Conservation (phyloP, 2,888 invertebrate species). For the Magallana nippona region DNA sequence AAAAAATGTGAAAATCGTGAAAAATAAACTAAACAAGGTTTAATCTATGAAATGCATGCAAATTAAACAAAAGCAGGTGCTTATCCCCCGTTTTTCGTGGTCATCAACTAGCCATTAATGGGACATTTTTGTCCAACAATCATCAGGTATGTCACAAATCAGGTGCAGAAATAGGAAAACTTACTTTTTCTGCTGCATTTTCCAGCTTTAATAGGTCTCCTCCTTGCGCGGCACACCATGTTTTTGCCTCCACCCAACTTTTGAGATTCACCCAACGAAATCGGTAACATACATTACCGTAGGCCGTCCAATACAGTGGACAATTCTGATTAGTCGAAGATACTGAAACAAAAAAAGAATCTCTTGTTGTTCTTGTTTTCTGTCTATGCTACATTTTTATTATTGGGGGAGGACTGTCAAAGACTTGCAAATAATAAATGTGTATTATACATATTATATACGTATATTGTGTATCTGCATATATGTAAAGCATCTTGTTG, state of each 20-base stretch:
- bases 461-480: no score
- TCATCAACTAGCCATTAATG: no score
- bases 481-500: no score
- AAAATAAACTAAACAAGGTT: background rate
- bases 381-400: no score
- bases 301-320: conserved; percentile 56
- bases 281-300: conserved; percentile 57
- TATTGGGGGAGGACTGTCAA: no score
- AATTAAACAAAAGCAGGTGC: no score
- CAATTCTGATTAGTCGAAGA: conserved; percentile 55
- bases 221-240: conserved; percentile 52
- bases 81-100: no score
- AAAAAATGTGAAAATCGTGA: background rate
- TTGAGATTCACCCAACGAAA: conserved; percentile 53
- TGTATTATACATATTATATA: no score
- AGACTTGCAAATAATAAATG: no score
- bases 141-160: no score
- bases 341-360: conserved; percentile 3
- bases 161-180: background rate
- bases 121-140: no score
- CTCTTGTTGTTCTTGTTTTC: background rate
- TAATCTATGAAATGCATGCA: background rate
- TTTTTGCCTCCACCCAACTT: conserved; percentile 55
- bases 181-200: conserved; percentile 55
- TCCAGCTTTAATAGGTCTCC: conserved; percentile 59